phyloP scores from a whole-genome alignment of 2,888 invertebrate genomes.

The Bhutanitis thaidina region DNA sequence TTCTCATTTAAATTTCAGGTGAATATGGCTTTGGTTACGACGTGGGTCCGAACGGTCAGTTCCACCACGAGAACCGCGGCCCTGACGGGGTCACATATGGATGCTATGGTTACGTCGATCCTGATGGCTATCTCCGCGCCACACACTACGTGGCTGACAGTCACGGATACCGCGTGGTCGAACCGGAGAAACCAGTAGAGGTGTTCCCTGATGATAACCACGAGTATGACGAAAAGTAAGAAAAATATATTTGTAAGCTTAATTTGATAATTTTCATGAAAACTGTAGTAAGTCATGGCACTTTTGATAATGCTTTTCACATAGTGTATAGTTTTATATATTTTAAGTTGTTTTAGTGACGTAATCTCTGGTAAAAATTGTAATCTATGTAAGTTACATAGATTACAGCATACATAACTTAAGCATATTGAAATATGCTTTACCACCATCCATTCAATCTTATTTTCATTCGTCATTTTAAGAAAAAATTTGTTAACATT shows the following conservation, averaged over 20 bases:
- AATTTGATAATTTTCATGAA: no score
- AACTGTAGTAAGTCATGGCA: no score
- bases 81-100: conserved; percentile 89
- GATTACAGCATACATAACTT: no score
- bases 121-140: conserved; percentile 82
- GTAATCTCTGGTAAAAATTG: no score
- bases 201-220: conserved; percentile 78
- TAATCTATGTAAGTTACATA: no score
- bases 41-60: conserved; percentile 86
- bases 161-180: conserved; percentile 87
- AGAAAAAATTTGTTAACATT: no score
- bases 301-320: no score
- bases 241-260: conserved; percentile 4
- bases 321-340: no score
- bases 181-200: conserved; percentile 84
- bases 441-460: no score
- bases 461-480: no score
- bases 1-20: conserved; percentile 57
- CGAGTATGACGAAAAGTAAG: conserved; percentile 68
- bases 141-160: conserved; percentile 89
- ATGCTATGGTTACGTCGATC: conserved; percentile 88
- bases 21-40: conserved; percentile 89
- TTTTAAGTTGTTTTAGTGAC: no score
- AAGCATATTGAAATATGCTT: no score
- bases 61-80: conserved; percentile 88